Base-by-base conservation (phyloP, 2,797 vertebrate genomes). In the Xenopus petersii region DNA sequence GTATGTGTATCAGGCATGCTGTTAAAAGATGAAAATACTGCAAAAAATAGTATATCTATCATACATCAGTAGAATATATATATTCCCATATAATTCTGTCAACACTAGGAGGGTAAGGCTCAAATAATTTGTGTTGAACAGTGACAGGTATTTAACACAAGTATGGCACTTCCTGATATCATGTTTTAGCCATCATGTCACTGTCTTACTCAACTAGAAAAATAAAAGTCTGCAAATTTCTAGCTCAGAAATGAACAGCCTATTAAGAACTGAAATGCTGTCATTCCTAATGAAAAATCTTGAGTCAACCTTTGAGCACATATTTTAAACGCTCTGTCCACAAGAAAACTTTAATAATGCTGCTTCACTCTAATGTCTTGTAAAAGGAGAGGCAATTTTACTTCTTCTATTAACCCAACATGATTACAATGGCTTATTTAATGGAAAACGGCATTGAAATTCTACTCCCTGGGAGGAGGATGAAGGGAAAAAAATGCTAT, bases 371-470 rank as follows among this genome's bases (percentile, higher is more conserved):
- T 94, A 93, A 94, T 93, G 88, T 89, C 87, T 92, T 89, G 86
- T 88, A 88, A 92, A 90, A 90, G 84, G 90, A 92, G 88, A 93
- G 89, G 92, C 94, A 92, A 95, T 96, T 96, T 94, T 92, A 93
- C 92, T 94, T 93, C 94, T 95, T 94, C 92, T 94, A 95, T 95
- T 97, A 96, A 97, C 93, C 93, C 93, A 94, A 95, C 88, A 88
- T 93, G 93, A 98, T 98, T 95, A 96, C 94, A 96, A 93, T 92
- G 91, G 94, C 90, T 94, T 96, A 96, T 97, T 98, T 98, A 94
- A 96, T 98, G 94, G 94, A 96, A 96, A 97, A 96, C 96, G 95
- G 96, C 95, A 93, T 96, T 96, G 93, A 94, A 95, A 97, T 94
- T 93, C 88, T 88, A 91, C 93, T 95, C 91, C 93, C 90, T 94